Evolutionary conservation across 1,140 invertebrate species (phyloP), one percentile per base, ranked within the genome.

Genomic region (Aphaenogaster rudis): DNA sequence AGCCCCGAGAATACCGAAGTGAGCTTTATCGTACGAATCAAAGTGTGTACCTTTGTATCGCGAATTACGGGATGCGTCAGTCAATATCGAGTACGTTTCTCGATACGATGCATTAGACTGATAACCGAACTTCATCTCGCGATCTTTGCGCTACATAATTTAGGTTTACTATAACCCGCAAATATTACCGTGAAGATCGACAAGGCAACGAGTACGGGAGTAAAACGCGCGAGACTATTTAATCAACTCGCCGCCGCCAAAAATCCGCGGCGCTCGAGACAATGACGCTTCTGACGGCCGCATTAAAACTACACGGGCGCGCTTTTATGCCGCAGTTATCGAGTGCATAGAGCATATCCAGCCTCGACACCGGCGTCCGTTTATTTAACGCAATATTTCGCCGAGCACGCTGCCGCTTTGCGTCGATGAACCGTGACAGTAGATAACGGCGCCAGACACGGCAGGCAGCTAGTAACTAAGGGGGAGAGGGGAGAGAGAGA

Each of bases 351-450:
- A 81, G 78, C 36, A 33, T 45, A 81, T 36, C 66, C 50, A 74
- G 45, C 69, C 78, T 21, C 67, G 42, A 50, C 17, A 13, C 17
- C 67, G 28, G 28, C 17, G 54, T 84, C 42, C 69, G 80, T 84
- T 84, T 74, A 84, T 84, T 90, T 87, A 87, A 87, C 59, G 86
- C 59, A 78, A 87, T 90, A 89, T 90, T 89, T 89, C 21, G 77
- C 52, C 21, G 21, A 11, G 50, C 17, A 66, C 88, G 45, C 67
- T 74, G 80, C 74, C 50, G 79, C 59, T 7, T 21, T 15, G 63
- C 57, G 88, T 17, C 80, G 86, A 87, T 90, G 78, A 86, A 88
- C 79, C 80, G 88, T 79, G 54, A 54, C 79, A 28, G 33, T 59
- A 88, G 90, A 91, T 91, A 91, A 90, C 63, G 13, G 33, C 13